Conservation (phyloP, 2,888 invertebrate species). For the Eurois occulta region DNA sequence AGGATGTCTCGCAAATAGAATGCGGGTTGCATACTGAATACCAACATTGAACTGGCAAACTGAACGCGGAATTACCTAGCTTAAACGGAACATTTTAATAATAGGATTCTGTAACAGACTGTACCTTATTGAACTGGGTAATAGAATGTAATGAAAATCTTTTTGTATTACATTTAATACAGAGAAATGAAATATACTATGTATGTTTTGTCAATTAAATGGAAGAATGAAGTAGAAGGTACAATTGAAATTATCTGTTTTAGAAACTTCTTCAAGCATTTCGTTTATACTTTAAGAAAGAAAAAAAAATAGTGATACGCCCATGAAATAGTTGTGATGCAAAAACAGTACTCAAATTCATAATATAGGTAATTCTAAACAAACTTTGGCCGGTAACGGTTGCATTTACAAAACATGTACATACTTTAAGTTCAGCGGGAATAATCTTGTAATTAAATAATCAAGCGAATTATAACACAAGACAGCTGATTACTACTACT, state of each 20-base stretch:
- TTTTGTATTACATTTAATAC: background rate
- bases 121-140: constrained; percentile 18
- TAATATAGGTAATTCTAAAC: background rate
- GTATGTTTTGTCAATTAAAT: background rate
- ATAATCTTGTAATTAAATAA: background rate
- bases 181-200: background rate
- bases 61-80: constrained; percentile 60
- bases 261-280: background rate
- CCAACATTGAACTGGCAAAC: constrained; percentile 68
- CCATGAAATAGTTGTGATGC: too few species aligned
- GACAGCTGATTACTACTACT: too few species aligned
- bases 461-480: constrained; percentile 4
- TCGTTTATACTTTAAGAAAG: background rate
- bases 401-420: constrained; percentile 3
- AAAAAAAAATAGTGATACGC: too few species aligned
- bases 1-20: constrained; percentile 89
- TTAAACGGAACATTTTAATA: constrained; percentile 50
- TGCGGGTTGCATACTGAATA: constrained; percentile 83
- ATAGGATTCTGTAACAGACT: constrained; percentile 29
- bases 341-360: background rate
- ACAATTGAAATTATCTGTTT: background rate
- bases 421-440: background rate
- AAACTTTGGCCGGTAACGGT: background rate
- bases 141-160: constrained; percentile 17
- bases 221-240: background rate